phyloP scores from a whole-genome alignment of 2,113 vertebrate species.

The Anoplopoma fimbria region DNA sequence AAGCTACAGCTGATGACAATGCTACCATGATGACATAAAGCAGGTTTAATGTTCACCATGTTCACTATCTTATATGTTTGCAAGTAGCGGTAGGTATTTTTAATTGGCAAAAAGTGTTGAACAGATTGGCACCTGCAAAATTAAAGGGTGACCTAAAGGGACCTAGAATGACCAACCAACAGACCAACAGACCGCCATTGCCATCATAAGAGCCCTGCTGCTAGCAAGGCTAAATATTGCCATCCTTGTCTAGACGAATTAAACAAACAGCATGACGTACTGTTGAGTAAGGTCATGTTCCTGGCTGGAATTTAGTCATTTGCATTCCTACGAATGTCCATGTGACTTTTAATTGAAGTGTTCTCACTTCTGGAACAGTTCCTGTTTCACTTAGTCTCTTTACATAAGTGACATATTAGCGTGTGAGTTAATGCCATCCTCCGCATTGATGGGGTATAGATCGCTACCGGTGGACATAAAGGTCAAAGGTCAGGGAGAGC shows the following conservation, averaged over 20 bases:
- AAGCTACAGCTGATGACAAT: too few relatives aligned
- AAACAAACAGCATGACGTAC: background rate
- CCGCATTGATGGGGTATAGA: constrained; percentile 1
- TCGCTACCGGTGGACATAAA: constrained; percentile 18
- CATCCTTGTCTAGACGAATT: background rate
- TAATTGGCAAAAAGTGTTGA: background rate
- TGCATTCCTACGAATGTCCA: background rate
- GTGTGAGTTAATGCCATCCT: background rate
- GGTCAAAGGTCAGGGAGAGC: constrained; percentile 24
- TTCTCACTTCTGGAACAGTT: background rate
- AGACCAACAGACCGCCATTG: background rate
- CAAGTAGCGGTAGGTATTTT: too few relatives aligned
- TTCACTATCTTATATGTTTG: too few relatives aligned
- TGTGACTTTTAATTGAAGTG: background rate
- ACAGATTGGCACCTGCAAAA: background rate
- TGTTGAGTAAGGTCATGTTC: background rate
- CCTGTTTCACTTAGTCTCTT: background rate
- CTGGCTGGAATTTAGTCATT: background rate
- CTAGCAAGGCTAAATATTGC: background rate
- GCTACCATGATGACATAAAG: too few relatives aligned
- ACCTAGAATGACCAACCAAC: background rate
- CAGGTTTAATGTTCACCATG: too few relatives aligned
- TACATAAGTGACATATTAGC: background rate
- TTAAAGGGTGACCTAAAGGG: background rate
- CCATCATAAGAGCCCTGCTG: background rate